Evolutionary conservation across 2,888 invertebrate genomes (phyloP).

Genomic region (Caenorhabditis japonica): DNA sequence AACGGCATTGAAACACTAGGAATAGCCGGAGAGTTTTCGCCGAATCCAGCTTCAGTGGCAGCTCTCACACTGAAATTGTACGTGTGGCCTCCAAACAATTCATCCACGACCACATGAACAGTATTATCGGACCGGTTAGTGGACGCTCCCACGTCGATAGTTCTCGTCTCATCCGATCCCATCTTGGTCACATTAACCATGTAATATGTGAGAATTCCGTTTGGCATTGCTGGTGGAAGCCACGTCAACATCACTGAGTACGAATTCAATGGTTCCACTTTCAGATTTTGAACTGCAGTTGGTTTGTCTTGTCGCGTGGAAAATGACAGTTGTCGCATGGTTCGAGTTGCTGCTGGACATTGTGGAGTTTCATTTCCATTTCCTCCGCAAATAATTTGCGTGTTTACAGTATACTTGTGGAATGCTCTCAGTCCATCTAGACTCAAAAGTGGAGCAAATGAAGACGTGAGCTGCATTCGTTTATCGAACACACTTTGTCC

Average conservation of each 20-base stretch:
- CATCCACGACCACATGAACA: slow-evolving; percentile 70
- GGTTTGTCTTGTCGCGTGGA: slow-evolving; percentile 72
- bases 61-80: slow-evolving; percentile 65
- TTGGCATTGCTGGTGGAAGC: slow-evolving; percentile 71
- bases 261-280: slow-evolving; percentile 64
- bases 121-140: slow-evolving; percentile 54
- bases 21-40: slow-evolving; percentile 59
- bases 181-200: slow-evolving; percentile 57
- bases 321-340: slow-evolving; percentile 66
- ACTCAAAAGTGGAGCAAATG: slow-evolving; percentile 58
- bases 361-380: slow-evolving; percentile 35
- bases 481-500: slow-evolving; percentile 67
- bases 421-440: slow-evolving; percentile 72
- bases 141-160: slow-evolving; percentile 64
- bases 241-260: slow-evolving; percentile 72
- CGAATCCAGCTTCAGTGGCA: slow-evolving; percentile 74
- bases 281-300: slow-evolving; percentile 65
- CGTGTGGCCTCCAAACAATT: slow-evolving; percentile 68
- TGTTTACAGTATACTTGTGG: slow-evolving; percentile 72
- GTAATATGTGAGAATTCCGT: slow-evolving; percentile 73
- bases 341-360: slow-evolving; percentile 63
- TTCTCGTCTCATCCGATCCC: slow-evolving; percentile 58
- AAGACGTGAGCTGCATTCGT: slow-evolving; percentile 47
- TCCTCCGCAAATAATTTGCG: slow-evolving; percentile 62
- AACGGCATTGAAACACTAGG: slow-evolving; percentile 69